Conservation (phyloP, 2,113 vertebrate species). For the Periophthalmodon schlosseri region DNA sequence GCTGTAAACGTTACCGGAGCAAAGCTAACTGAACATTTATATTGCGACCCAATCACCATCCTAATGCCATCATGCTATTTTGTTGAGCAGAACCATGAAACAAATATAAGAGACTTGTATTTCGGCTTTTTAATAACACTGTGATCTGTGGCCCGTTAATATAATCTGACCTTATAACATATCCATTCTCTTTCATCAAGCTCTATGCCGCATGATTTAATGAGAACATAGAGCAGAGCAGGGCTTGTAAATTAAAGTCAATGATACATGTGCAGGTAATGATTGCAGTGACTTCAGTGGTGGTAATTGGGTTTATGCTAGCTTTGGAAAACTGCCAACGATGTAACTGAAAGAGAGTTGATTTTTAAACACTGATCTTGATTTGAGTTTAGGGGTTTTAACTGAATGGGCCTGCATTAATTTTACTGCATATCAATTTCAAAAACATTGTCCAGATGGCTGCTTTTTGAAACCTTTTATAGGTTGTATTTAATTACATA, state of each 20-base stretch:
- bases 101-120: not conserved
- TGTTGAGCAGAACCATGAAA: not conserved
- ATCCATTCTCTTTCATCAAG: not conserved
- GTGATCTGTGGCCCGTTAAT: not conserved
- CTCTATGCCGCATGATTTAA: not conserved
- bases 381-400: not conserved
- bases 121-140: not conserved
- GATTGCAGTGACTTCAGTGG: constrained; percentile 17
- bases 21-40: constrained; percentile 18
- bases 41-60: not conserved
- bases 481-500: no score
- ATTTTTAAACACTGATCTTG: not conserved
- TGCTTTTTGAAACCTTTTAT: no score
- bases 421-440: no score
- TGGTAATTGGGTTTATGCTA: constrained; percentile 12
- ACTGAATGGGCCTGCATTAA: no score
- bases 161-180: constrained; percentile 2
- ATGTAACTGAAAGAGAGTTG: not conserved
- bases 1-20: not conserved
- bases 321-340: constrained; percentile 17
- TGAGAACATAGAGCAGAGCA: not conserved
- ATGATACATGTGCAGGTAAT: not conserved
- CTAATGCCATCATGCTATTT: constrained; percentile 7
- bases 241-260: constrained; percentile 12
- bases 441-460: no score